Base-by-base conservation (phyloP, 2,797 vertebrate species). In the Sebastes vulpes region DNA sequence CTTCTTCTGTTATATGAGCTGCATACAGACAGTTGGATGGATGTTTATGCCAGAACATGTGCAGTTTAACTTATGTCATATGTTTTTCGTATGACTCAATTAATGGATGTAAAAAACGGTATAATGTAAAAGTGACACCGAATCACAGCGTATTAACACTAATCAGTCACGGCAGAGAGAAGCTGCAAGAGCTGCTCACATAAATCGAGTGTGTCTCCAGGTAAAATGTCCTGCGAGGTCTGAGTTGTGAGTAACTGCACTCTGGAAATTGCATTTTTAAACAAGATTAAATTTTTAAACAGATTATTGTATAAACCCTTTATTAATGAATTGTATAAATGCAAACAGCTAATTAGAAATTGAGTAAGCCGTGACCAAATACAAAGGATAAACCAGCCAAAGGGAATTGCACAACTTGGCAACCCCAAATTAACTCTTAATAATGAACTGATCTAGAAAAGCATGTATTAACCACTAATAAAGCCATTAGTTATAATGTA, bases 131-230 rank as follows among this genome's bases (percentile, higher is more conserved):
- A 70, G 54, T 58, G 72, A 79, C 50, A 48, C n/a, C 1, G 23
- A 46, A 67, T 84, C 66, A 57, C 56, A 75, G 25, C 54, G 26
- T 16, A 67, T 72, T 31, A 77, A 57, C 38, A 9, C 23, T 60
- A 74, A 86, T 84, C 20, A 21, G 58, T 85, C 65, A 18, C 11
- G 79, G 77, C 66, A 50, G 58, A 3, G 50, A 58, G 57, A 4
- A 53, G 42, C 65, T 70, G 16, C 54, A 73, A 38, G 29, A 75
- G 29, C 18, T 26, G 38, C 63, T 74, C 23, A 75, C 31, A 68
- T 25, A 61, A 21, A 65, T 5, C 14, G 5, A 56, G 0, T 12
- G 5, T 3, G 58, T 68, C 68, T 29, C 12, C 2, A 5, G 14
- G 6, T 38, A 12, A 2, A 32, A 26, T 23, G 18, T 10, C 42